A percentile compares a stretch with the other conserved stretches of the same genome.
These are phyloP conservation scores for Necrosyrtes monachus DNA, from an alignment of 2,797 vertebrate genomes.

Conservation along the genomic window DNA sequence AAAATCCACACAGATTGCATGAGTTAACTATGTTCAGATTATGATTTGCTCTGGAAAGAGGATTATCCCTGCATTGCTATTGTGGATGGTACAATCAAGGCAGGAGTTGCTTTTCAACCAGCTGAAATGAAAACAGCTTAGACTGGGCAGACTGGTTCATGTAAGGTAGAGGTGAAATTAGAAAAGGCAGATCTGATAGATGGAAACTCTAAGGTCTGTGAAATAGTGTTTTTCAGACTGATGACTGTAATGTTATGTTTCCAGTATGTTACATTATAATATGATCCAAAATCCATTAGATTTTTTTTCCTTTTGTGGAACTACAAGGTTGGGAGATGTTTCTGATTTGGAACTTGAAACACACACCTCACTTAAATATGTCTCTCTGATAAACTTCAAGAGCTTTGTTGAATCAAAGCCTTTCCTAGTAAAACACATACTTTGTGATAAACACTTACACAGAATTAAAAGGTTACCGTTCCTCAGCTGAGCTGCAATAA, in stretches of 20 bases:
- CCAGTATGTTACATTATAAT: neutral
- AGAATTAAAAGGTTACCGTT: neutral
- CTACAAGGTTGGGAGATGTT: neutral
- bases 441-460: neutral
- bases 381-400: neutral
- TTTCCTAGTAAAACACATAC: neutral
- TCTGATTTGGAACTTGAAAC: neutral
- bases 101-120: neutral
- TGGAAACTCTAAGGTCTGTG: neutral
- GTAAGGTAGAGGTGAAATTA: constrained; percentile 33
- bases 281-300: neutral
- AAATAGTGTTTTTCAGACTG: neutral
- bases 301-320: neutral
- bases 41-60: constrained; percentile 53
- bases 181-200: neutral
- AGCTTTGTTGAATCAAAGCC: neutral
- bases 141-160: neutral
- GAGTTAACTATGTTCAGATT: constrained; percentile 51
- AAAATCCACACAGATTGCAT: constrained; percentile 33
- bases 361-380: neutral
- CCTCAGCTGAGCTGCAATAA: neutral
- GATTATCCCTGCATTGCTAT: constrained; percentile 42
- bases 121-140: constrained; percentile 19
- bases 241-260: neutral
- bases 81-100: constrained; percentile 16